A percentile compares a stretch with the other conserved stretches of the same genome.
These are phyloP conservation scores for Rhodinocichla rosea DNA, from an alignment of 2,113 vertebrate species.

Conservation along the genomic window DNA sequence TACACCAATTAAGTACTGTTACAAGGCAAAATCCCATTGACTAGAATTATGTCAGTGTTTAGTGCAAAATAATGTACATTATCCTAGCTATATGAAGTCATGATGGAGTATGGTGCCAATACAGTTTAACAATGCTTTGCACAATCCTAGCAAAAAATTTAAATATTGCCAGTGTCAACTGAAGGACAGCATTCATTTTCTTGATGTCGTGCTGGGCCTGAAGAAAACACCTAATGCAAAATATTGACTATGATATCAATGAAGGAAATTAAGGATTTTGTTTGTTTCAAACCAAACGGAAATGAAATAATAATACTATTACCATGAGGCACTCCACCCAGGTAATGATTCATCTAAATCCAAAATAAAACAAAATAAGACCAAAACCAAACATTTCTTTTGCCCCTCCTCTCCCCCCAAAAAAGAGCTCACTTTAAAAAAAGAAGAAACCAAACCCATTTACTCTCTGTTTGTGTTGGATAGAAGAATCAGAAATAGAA, in stretches of 20 bases:
- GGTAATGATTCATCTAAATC: not conserved
- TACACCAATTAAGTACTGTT: not conserved
- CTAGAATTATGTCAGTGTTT: slow-evolving; percentile 14
- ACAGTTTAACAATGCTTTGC: not conserved
- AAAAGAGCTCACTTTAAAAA: not conserved
- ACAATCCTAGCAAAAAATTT: not conserved
- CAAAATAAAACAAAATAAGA: not conserved
- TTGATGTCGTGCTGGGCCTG: not conserved
- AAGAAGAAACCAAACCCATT: not conserved
- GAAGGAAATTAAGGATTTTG: not conserved
- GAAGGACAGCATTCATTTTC: not conserved
- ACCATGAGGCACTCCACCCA: not conserved
- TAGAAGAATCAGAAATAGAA: not conserved
- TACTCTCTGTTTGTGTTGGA: not conserved
- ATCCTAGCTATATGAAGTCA: slow-evolving; percentile 20
- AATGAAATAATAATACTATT: not conserved
- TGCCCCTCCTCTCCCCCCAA: accelerated
- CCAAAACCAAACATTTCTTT: not conserved
- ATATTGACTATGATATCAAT: not conserved
- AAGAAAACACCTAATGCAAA: not conserved
- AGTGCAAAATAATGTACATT: slow-evolving; percentile 26
- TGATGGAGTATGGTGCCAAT: not conserved
- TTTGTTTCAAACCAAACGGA: slow-evolving; percentile 16
- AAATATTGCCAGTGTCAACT: not conserved
- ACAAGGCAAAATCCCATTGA: not conserved